Conservation (phyloP, 2,888 invertebrate species). For the Netelia virgata region DNA sequence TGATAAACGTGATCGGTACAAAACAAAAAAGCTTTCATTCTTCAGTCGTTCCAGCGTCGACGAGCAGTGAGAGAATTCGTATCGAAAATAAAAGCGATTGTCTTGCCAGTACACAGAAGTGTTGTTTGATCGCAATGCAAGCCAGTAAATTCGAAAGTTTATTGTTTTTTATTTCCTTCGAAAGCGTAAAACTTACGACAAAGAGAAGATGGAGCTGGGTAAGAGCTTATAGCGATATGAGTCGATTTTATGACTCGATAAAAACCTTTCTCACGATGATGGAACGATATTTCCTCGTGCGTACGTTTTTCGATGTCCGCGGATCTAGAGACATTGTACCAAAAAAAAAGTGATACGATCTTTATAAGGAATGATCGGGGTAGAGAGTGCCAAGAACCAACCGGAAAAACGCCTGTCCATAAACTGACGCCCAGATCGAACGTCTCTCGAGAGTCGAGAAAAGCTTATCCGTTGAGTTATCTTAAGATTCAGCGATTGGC, state of each 20-base stretch:
- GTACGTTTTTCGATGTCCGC: neutral
- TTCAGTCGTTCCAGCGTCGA: neutral
- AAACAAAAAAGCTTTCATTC: neutral
- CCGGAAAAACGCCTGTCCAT: neutral
- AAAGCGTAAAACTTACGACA: neutral
- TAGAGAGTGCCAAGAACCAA: neutral
- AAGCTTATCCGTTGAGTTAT: neutral
- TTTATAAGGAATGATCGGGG: neutral
- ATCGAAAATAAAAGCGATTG: neutral
- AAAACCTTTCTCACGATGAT: conserved; percentile 10
- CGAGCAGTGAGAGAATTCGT: neutral
- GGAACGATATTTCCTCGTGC: conserved; percentile 3
- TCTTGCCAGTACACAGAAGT: neutral
- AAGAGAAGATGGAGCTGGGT: neutral
- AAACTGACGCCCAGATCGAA: neutral
- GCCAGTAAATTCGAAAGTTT: too few relatives aligned
- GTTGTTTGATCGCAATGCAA: too few relatives aligned
- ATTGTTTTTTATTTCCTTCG: neutral
- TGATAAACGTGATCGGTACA: neutral
- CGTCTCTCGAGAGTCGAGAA: neutral
- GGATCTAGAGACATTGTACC: neutral
- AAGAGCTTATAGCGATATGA: neutral
- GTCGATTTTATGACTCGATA: conserved; percentile 10
- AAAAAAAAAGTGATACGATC: neutral
- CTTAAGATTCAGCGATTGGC: neutral